Base-by-base conservation (phyloP, 2,113 vertebrate species). In the Bubo scandiacus region DNA sequence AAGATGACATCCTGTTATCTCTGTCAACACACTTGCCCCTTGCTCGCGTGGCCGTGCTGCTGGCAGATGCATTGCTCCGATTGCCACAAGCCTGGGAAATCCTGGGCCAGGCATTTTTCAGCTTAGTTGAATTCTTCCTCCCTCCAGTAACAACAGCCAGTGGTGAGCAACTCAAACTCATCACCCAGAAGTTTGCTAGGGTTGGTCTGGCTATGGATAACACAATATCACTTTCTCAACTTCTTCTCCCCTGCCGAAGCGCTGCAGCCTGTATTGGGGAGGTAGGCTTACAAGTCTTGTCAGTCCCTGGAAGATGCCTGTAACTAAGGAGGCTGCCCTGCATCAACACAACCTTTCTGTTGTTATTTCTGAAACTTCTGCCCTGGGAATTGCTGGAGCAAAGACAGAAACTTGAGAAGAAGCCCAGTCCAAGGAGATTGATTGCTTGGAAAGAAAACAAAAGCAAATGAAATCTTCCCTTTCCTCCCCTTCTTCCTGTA, bases 371-470 rank as follows among this genome's bases (percentile, higher is more conserved):
- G 65, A 68, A 84, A 94, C 65, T 87, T 34, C 89, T 90, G 89
- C 40, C 92, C 65, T 86, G 96, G 84, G 92, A 89, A 85, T 92
- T 91, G 70, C 78, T 94, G 87, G 40, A 94, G 84, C 71, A 65
- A 54, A 95, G 95, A 82, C 88, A 96, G 94, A 92, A 92, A 92
- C 58, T 81, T 95, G 94, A 97, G 81, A 92, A 43, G 92, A 90
- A 97, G 84, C 84, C 81, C 84, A 71, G 81, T 47, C 65, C 13
- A 9, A 42, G 66, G 77, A 96, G 94, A 96, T 58, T 36, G 88
- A 95, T 91, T 73, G 49, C 86, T 93, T 96, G 95, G 90, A 94
- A 95, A 92, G 77, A 72, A 94, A 96, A 92, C 82, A 92, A 95
- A 97, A 88, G 57, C 88, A 94, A 78, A 94, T 72, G 40, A 92